Evolutionary conservation across 30 jellyfish, hydroid and myxozoan species (phyloP), one percentile per base, ranked within the genome.

Genomic region (Pseudorhiza aurosa): DNA sequence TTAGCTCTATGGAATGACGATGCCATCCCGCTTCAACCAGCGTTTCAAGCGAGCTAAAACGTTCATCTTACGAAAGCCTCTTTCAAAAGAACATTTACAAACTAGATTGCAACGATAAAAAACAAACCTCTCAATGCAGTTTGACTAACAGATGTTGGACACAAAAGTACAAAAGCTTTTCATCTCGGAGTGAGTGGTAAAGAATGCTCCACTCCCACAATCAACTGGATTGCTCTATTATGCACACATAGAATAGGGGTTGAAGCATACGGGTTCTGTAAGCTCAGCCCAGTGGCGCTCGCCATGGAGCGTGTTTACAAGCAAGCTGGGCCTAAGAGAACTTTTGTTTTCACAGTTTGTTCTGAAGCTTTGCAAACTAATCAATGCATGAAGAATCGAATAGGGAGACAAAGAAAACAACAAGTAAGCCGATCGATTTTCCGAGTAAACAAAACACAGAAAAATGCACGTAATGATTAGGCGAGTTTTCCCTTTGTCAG

Each of bases 341-440:
- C 32, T 35, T 64, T 64, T 64, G 77, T 64, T 64, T 64, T 31
- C 58, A 32, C 51, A 32, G 77, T 35, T 64, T 35, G 77, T 33
- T 31, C 18, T 42, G 77, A 64, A 37, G 77, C 77, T 64, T 60
- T 64, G 77, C 37, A 64, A 64, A 73, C 31, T 73, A 46, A 43
- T 46, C 82, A 8, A 26, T 74, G 42, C 44, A 36, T 36, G 30
- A 43, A 42, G 29, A 29, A 39, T 39, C 27, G 60, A 19, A 45
- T 68, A 30, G 44, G 44, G 21, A 25, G 11, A 56, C 68, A 73
- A 72, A 36, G 75, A 53, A 51, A 73, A 73, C 86, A 73, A 50
- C 28, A 33, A 73, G 74, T 36, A 65, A 51, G 32, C 19, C 42
- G 26, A 55, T 37, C 43, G 67, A 10, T 50, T 8, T 50, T 73